These are phyloP conservation scores for Euura lappo DNA, from an alignment of 1,140 invertebrate genomes.

Conservation along the genomic window DNA sequence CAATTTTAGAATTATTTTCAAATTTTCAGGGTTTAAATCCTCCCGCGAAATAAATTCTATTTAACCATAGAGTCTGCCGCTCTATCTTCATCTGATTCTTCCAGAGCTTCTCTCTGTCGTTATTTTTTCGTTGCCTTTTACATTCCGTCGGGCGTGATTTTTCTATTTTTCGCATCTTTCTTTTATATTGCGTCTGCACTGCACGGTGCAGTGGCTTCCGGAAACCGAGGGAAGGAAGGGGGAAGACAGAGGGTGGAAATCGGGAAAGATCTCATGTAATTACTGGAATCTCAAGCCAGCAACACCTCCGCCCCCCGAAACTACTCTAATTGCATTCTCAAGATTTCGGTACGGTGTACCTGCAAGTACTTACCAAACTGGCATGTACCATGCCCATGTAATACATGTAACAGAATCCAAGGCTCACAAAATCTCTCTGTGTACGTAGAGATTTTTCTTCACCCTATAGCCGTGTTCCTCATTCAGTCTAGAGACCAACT, in stretches of 20 bases:
- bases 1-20: too few relatives aligned
- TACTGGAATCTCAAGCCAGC: constrained; percentile 1
- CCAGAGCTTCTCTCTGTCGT: too few relatives aligned
- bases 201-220: background rate
- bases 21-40: too few relatives aligned
- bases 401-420: background rate
- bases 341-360: background rate
- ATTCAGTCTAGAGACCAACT: background rate
- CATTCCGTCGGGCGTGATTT: too few relatives aligned
- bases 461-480: background rate
- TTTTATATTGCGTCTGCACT: background rate
- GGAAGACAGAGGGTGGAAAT: background rate
- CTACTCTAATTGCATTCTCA: constrained; percentile 2
- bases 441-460: background rate
- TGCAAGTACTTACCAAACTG: background rate
- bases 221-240: too few relatives aligned
- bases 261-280: background rate
- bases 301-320: background rate
- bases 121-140: too few relatives aligned
- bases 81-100: too few relatives aligned
- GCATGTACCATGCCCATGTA: background rate
- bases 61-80: too few relatives aligned
- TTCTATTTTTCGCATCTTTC: background rate
- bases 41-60: too few relatives aligned
- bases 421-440: background rate